Conservation (phyloP, 2,113 vertebrate species). For the Tragulus kanchil region DNA sequence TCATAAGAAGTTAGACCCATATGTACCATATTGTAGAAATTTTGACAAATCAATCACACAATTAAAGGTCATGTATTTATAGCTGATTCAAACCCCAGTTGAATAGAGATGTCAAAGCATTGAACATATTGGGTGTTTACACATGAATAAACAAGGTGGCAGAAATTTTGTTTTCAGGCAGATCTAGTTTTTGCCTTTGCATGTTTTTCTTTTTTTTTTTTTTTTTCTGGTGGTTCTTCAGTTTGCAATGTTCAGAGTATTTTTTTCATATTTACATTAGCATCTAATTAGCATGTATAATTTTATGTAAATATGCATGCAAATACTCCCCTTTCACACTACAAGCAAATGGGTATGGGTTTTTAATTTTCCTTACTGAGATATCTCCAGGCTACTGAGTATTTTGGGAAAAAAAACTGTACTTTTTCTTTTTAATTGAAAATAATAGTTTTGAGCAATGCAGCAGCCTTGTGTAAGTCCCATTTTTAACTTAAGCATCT, state of each 20-base stretch:
- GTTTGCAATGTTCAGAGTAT: constrained; percentile 68
- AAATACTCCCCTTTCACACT: neutral
- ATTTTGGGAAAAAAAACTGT: constrained; percentile 49
- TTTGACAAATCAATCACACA: constrained; percentile 68
- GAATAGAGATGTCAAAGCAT: constrained; percentile 73
- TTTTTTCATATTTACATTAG: constrained; percentile 69
- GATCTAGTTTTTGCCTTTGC: constrained; percentile 48
- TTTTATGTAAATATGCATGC: constrained; percentile 29
- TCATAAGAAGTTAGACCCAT: neutral
- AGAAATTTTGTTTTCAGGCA: constrained; percentile 61
- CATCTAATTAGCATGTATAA: constrained; percentile 68
- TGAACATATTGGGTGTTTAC: constrained; percentile 74
- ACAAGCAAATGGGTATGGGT: neutral
- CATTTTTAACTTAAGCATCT: constrained; percentile 38
- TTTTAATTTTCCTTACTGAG: constrained; percentile 66
- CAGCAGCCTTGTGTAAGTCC: constrained; percentile 21
- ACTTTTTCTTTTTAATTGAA: constrained; percentile 70
- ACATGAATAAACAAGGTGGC: constrained; percentile 76
- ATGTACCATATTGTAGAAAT: constrained; percentile 59
- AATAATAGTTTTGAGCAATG: constrained; percentile 61
- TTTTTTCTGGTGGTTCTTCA: constrained; percentile 53
- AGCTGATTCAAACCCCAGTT: constrained; percentile 59
- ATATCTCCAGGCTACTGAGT: constrained; percentile 60
- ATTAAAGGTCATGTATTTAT: constrained; percentile 69
- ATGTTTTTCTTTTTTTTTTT: neutral